Conservation (phyloP, 2,797 vertebrate genomes). For the Poecile montanus region DNA sequence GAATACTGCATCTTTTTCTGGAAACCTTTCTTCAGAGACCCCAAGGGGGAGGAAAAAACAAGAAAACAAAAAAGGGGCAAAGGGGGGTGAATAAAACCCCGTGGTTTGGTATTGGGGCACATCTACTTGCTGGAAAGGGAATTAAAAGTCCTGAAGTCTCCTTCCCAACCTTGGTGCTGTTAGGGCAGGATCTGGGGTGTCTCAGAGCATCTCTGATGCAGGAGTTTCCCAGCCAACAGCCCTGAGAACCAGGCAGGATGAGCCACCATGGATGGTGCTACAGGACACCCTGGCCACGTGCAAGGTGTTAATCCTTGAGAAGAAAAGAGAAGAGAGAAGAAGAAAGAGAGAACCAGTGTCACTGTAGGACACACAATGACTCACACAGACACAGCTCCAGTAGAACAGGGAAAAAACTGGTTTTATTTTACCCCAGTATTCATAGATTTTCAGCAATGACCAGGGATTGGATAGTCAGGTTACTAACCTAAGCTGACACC, state of each 20-base stretch:
- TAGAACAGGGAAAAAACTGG: no score
- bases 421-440: no score
- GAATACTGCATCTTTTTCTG: background rate
- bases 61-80: background rate
- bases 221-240: background rate
- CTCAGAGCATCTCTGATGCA: background rate
- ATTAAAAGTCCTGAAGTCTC: background rate
- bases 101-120: background rate
- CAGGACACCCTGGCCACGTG: background rate
- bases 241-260: background rate
- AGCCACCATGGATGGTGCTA: no score
- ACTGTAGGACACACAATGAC: no score
- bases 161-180: background rate
- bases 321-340: background rate
- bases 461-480: no score
- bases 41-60: background rate
- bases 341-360: no score
- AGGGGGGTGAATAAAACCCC: background rate
- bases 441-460: no score
- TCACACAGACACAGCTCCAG: no score
- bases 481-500: no score
- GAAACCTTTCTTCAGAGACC: background rate
- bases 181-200: background rate
- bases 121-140: background rate
- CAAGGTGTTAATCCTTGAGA: background rate